Conservation (phyloP, 1,140 invertebrate species). For the Euura lappo region DNA sequence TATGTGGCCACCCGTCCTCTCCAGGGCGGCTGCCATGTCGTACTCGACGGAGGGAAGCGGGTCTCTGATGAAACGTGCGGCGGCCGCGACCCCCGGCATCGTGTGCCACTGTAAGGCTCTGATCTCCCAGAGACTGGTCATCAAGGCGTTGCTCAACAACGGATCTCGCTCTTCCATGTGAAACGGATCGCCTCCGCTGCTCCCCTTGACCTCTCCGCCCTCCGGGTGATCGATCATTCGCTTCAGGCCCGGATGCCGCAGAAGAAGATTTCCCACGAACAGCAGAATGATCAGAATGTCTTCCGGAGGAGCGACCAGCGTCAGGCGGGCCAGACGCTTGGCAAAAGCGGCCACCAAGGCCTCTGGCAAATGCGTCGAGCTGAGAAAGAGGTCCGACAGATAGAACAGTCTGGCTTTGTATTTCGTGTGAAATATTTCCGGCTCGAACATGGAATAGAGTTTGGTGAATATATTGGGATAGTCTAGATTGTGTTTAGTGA, state of each 20-base stretch:
- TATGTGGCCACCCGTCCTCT: constrained; percentile 66
- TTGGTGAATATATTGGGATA: constrained; percentile 96
- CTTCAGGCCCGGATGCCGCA: constrained; percentile 85
- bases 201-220: constrained; percentile 50
- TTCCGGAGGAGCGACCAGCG: constrained; percentile 80
- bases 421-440: constrained; percentile 88
- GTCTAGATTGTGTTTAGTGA: constrained; percentile 91
- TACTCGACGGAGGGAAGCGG: constrained; percentile 72
- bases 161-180: constrained; percentile 82
- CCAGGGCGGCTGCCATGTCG: constrained; percentile 68
- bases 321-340: constrained; percentile 85
- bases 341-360: constrained; percentile 91
- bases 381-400: constrained; percentile 88
- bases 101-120: constrained; percentile 76
- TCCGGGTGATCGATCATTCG: constrained; percentile 72
- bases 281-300: constrained; percentile 81
- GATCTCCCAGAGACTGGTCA: constrained; percentile 93
- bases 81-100: constrained; percentile 72
- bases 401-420: constrained; percentile 88
- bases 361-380: constrained; percentile 93
- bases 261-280: constrained; percentile 86
- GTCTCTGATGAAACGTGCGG: constrained; percentile 73
- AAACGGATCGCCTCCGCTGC: constrained; percentile 75
- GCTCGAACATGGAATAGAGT: constrained; percentile 90
- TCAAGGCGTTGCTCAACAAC: constrained; percentile 75